Base-by-base conservation (phyloP, 2,888 invertebrate species). In the Lomographa bimaculata region DNA sequence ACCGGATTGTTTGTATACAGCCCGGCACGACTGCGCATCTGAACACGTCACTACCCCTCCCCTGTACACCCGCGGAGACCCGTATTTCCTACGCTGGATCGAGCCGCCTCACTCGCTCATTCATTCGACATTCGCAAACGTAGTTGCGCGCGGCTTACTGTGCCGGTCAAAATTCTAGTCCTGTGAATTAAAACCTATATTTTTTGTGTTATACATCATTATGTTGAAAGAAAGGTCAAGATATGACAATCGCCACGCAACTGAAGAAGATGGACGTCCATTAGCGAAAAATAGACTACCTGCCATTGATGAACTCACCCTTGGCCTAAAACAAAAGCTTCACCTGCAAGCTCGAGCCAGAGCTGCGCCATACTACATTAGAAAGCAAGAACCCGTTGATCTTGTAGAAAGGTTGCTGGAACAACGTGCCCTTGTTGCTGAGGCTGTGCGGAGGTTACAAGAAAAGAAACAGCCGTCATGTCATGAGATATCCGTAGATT, bases 1-100 rank as follows among this genome's bases (percentile, higher is more conserved):
- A 72, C 73, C 80, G 86, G 85, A 86, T 89, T 87, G 87, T 89
- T 89, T 89, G 89, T 89, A 89, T 84, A 89, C 89, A 89, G 81
- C 78, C 85, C 85, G 86, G 85, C 83, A 79, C 84, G 85, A 77
- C 84, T 89, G 89, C 89, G 89, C 89, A 87, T 83, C 82, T 68
- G 76, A 64, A 71, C 74, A 82, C 86, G 87, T 85, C 87, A 85
- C 67, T 51, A 58, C 78, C 75, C 71, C 78, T 69, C 71, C 69
- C 60, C 59, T 56, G 45, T 49, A 38, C 65, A 78, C 79, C 81
- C 82, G 76, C 76, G 51, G 66, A 73, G 71, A 68, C 79, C 83
- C 65, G 76, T 77, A 69, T 78, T 78, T 77, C 71, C 74, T 78
- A 77, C 78, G 73, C 71, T 73, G 73, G 79, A 77, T 81, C 79